Conservation (phyloP, 2,888 invertebrate genomes). For the Drosophila paramelanica region DNA sequence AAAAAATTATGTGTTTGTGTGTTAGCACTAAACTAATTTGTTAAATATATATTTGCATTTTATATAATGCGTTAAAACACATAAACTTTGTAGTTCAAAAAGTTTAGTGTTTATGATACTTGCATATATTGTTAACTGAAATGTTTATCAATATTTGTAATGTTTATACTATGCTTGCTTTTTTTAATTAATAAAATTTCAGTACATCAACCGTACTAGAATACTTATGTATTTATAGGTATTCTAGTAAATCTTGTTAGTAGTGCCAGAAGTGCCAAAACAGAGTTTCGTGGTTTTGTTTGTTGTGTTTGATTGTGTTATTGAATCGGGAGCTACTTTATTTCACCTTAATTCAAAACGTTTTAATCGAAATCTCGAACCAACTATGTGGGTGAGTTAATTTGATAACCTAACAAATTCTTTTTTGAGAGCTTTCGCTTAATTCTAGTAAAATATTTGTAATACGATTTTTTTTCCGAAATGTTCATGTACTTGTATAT, state of each 20-base stretch:
- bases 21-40: conserved; percentile 75
- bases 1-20: conserved; percentile 75
- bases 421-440: conserved; percentile 9
- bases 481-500: conserved; percentile 19
- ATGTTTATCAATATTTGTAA: conserved; percentile 37
- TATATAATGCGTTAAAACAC: conserved; percentile 73
- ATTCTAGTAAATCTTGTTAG: conserved; percentile 51
- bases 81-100: conserved; percentile 51
- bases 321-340: conserved; percentile 35
- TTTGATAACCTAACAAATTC: conserved; percentile 25
- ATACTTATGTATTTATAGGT: conserved; percentile 38
- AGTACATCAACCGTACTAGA: conserved; percentile 45
- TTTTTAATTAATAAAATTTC: conserved; percentile 30
- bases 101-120: conserved; percentile 55
- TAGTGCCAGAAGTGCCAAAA: conserved; percentile 40
- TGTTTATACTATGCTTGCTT: conserved; percentile 29
- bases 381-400: conserved; percentile 22
- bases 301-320: conserved; percentile 45
- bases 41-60: conserved; percentile 75
- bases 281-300: conserved; percentile 33
- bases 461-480: conserved; percentile 13
- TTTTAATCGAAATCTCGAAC: conserved; percentile 30
- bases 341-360: conserved; percentile 21
- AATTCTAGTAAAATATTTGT: conserved; percentile 17
- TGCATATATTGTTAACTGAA: conserved; percentile 56